Conservation (phyloP, 2,113 vertebrate species). For the Castor canadensis region DNA sequence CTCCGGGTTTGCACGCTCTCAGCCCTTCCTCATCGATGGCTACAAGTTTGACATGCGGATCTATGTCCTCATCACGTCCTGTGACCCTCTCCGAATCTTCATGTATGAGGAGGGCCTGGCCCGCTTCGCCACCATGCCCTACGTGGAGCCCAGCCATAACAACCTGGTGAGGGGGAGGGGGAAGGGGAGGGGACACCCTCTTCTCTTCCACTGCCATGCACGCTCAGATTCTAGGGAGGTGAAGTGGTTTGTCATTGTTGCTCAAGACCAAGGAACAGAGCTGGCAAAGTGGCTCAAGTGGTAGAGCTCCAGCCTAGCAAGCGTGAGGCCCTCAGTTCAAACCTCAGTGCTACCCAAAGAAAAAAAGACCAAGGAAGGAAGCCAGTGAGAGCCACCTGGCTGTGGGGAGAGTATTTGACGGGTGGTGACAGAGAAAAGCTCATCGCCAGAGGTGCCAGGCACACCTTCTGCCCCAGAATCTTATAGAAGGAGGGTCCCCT, state of each 20-base stretch:
- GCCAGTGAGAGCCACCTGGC: neutral
- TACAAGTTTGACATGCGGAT: conserved; percentile 89
- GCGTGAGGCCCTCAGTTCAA: too few species aligned
- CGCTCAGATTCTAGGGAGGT: neutral
- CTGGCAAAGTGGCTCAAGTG: too few species aligned
- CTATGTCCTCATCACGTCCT: conserved; percentile 88
- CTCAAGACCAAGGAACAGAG: too few species aligned
- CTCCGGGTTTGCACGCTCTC: neutral
- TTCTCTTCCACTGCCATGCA: neutral
- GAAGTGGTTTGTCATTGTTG: neutral
- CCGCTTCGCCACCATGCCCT: conserved; percentile 88
- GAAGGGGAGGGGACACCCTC: too few species aligned
- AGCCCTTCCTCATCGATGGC: conserved; percentile 89
- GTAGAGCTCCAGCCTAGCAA: too few species aligned
- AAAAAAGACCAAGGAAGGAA: neutral
- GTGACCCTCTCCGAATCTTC: conserved; percentile 87
- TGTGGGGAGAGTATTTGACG: neutral
- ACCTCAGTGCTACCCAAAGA: too few species aligned
- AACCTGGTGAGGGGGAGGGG: conserved; percentile 81
- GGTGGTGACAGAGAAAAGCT: neutral
- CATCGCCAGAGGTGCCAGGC: neutral
- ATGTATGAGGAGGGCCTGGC: conserved; percentile 88
- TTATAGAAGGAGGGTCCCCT: neutral
- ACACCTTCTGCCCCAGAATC: neutral
- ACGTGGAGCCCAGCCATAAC: conserved; percentile 81